Evolutionary conservation across 2,113 vertebrate species (phyloP), one percentile per base, ranked within the genome.

Genomic region (Rhea americana): DNA sequence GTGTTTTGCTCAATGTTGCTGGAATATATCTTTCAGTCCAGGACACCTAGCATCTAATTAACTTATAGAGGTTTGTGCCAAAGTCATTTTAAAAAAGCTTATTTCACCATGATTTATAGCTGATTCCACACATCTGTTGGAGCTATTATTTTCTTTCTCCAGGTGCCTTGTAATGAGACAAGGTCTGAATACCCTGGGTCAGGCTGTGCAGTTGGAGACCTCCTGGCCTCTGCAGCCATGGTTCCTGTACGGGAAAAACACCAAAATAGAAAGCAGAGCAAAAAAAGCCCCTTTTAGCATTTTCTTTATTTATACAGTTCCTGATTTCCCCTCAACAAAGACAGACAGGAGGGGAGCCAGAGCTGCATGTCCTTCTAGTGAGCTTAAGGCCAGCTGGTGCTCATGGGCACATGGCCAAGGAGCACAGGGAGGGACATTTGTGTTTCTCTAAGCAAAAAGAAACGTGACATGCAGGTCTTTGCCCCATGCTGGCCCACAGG

Each of bases 361-460:
- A 45, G 68, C 63, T n/a, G 20, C 65, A 5, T 0, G 0, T 62
- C 63, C 50, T 1, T 0, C 6, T 48, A 30, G 15, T 1, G 56
- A 68, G 71, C 85, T 17, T 0, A 1, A 45, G 63, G 37, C 37
- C 93, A 88, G 90, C 88, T 91, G 93, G n/a, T 80, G 79, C 62
- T 50, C 2, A 0, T 21, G 2, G 22, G 70, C 87, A 35, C 5
- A 0, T 1, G 43, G 74, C 70, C 87, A 82, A 45, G 75, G 13
- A 75, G 65, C 28, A 13, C 62, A 20, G 58, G 50, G 59, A 45
- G 30, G 1, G 2, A 26, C 20, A 30, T 65, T 43, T 43, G 39
- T 50, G 37, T 55, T 80, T 66, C 62, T 66, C n/a, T 50, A 28
- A 67, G 67, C 61, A n/a, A 51, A 75, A 13, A 67, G 32, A 58